Base-by-base conservation (phyloP, 2,113 vertebrate species). In the Gracilinanus agilis region DNA sequence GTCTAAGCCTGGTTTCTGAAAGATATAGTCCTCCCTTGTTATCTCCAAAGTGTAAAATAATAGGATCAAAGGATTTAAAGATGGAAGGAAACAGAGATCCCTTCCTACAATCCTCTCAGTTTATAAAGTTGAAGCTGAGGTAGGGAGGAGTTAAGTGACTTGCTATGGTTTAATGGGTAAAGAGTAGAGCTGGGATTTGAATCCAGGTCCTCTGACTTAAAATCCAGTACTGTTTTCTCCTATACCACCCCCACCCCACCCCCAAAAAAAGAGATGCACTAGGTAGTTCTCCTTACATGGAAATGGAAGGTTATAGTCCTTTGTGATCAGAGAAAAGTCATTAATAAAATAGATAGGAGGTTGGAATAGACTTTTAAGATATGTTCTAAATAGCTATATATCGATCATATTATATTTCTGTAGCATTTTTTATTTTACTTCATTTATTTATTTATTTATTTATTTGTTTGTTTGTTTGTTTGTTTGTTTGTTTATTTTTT, bases 1-100 rank as follows among this genome's bases (percentile, higher is more conserved):
- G 49, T 90, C 94, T 94, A 97, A 53, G 10, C 88, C 16, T 27
- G 24, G 44, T 53, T 53, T 53, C 24, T 90, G 24, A 53, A 90
- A 53, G 44, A 29, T 29, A 90, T 7, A 0, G 89, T 23, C 24
- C 25, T 53, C 12, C 2, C 44, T 90, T 90, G 25, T 49, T 53
- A 25, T 53, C 44, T 9, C 9, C 44, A 53, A 53, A 90, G 25
- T 12, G 19, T 83, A 40, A 67, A 16, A 67, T 83, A 40, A 23
- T 23, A 40, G 67, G 16, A 83, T 83, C n/a, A 40, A 8, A 40
- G n/a, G 19, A 40, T 40, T 83, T 83, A 83, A n/a, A 83, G 67
- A 40, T 21, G 40, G 7, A 23, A 40, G 19, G 13, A 75, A 75
- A n/a, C 34, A 23, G 67, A 83, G 34, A 83, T 83, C n/a, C 19